phyloP scores from a whole-genome alignment of 2,797 vertebrate species.

The Muscicapa striata region DNA sequence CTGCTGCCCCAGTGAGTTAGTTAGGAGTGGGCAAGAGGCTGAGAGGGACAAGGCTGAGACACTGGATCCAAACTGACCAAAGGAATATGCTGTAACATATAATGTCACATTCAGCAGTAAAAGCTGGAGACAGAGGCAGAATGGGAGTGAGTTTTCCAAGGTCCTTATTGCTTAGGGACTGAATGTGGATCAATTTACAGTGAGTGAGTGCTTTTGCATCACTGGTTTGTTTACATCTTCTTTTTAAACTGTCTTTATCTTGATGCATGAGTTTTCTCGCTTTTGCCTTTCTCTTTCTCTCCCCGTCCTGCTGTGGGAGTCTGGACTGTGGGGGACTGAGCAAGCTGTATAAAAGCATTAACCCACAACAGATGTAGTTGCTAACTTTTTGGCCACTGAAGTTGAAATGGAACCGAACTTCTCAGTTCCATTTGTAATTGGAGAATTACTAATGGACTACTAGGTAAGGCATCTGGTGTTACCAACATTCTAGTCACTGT shows the following conservation, averaged over 20 bases:
- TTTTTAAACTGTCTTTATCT: neutral
- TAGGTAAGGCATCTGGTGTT: neutral
- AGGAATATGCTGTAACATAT: neutral
- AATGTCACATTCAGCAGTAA: neutral
- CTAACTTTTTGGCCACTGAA: neutral
- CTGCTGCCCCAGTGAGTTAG: neutral
- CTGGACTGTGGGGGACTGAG: rapidly evolving
- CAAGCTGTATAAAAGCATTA: neutral
- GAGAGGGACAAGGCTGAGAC: neutral
- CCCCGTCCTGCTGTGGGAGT: neutral
- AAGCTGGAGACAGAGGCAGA: rapidly evolving
- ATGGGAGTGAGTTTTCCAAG: neutral
- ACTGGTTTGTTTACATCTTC: neutral
- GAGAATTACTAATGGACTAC: neutral
- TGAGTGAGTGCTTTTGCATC: neutral
- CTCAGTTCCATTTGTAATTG: neutral
- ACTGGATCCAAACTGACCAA: neutral
- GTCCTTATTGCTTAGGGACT: neutral
- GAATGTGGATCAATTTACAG: neutral
- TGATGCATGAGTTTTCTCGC: neutral
- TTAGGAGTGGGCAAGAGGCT: neutral
- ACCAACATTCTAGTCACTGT: neutral
- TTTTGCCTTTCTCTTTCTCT: neutral
- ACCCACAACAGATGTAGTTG: neutral
- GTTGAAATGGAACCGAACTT: neutral